phyloP scores from a whole-genome alignment of 2,113 vertebrate species.

The Steatornis caripensis region DNA sequence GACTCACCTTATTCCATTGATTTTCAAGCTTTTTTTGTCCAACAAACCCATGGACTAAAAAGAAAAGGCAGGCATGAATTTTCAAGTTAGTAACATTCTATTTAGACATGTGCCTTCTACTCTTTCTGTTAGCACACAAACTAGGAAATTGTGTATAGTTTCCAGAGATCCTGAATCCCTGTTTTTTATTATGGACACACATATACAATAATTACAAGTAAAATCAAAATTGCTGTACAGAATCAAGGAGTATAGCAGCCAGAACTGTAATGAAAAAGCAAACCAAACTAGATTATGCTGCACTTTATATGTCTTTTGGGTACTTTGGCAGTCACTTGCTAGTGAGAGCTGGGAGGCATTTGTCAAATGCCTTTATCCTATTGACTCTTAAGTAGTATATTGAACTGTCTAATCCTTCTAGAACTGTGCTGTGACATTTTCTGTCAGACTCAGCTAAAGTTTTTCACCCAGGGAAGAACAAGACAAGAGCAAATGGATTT shows the following conservation, averaged over 20 bases:
- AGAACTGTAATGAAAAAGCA: not conserved
- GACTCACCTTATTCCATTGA: slow-evolving; percentile 92
- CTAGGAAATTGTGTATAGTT: not conserved
- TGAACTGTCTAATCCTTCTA: not conserved
- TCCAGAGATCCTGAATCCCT: not conserved
- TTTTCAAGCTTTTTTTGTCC: slow-evolving; percentile 99
- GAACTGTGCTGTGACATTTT: not conserved
- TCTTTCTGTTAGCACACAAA: not conserved
- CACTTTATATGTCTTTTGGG: not conserved
- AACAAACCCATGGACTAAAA: slow-evolving; percentile 93
- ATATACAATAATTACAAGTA: not conserved
- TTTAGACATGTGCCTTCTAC: fast-evolving
- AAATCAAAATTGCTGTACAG: not conserved
- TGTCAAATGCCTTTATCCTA: not conserved
- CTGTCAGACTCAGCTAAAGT: not conserved
- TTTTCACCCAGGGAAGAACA: not conserved
- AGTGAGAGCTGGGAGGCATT: not conserved
- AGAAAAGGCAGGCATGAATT: not conserved
- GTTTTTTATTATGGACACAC: not conserved
- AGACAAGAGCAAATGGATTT: not conserved
- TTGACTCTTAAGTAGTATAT: not conserved
- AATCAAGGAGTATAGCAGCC: not conserved
- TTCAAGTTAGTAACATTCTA: not conserved
- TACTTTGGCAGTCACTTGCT: not conserved
- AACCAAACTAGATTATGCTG: not conserved